phyloP scores from a whole-genome alignment of 1,140 invertebrate species.

The Cotesia chilonis region DNA sequence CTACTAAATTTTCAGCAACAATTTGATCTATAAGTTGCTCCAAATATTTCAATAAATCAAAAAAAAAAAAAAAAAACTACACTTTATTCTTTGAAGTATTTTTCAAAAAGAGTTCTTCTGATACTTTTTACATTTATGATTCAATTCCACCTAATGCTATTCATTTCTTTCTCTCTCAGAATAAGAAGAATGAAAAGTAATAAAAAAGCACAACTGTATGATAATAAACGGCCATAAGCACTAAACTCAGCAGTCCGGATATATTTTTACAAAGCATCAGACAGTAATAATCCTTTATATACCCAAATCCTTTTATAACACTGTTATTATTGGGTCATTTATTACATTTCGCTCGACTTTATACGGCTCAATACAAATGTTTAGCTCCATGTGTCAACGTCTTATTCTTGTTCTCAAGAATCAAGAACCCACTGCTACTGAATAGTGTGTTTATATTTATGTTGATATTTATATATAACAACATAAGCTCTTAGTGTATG shows the following conservation, averaged over 20 bases:
- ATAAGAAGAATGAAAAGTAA: not conserved
- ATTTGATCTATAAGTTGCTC: too few species aligned
- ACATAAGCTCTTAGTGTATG: too few species aligned
- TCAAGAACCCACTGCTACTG: slow-evolving; percentile 38
- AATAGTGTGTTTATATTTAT: not conserved
- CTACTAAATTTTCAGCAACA: too few species aligned
- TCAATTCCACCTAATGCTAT: too few species aligned
- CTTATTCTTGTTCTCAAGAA: slow-evolving; percentile 59
- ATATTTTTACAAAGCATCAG: slow-evolving; percentile 10
- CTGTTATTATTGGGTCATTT: slow-evolving; percentile 42
- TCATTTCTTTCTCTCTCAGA: too few species aligned
- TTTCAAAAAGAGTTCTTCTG: too few species aligned
- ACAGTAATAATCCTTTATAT: slow-evolving; percentile 35
- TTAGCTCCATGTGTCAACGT: slow-evolving; percentile 58
- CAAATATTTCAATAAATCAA: too few species aligned
- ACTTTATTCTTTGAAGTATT: too few species aligned
- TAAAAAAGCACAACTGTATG: not conserved
- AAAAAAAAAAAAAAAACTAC: too few species aligned
- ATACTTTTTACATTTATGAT: too few species aligned
- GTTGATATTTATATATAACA: too few species aligned
- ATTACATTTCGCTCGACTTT: slow-evolving; percentile 45
- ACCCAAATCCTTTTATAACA: slow-evolving; percentile 32
- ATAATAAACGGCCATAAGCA: slow-evolving; percentile 6
- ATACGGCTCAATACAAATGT: slow-evolving; percentile 22
- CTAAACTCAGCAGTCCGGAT: too few species aligned